A percentile compares a stretch with the other conserved stretches of the same genome.
Conservation (phyloP, 2,113 vertebrate genomes). For the Nothocercus julius region DNA sequence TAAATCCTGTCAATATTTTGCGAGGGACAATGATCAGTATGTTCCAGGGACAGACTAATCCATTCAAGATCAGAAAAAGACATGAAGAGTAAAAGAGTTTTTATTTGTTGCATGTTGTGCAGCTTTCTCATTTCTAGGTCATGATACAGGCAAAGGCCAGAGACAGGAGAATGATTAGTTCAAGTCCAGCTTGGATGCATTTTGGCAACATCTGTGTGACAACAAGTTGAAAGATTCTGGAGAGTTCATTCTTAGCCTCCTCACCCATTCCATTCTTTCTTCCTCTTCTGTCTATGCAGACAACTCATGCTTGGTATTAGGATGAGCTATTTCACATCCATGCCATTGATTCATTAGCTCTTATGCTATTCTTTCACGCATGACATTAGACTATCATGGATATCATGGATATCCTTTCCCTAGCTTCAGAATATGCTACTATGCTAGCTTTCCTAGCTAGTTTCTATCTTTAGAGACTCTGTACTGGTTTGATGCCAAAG, state of each 20-base stretch:
- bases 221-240: background rate
- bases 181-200: background rate
- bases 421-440: background rate
- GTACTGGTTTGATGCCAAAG: background rate
- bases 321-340: too few species aligned
- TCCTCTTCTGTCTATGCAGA: background rate
- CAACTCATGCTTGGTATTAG: too few species aligned
- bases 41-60: too few species aligned
- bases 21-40: background rate
- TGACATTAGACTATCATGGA: background rate
- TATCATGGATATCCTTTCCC: background rate
- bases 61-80: background rate
- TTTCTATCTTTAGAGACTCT: background rate
- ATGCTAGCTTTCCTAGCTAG: too few species aligned
- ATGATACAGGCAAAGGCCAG: background rate
- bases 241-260: background rate
- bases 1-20: background rate
- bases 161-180: background rate
- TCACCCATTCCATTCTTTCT: background rate
- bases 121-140: background rate
- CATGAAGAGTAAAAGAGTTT: background rate
- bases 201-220: background rate
- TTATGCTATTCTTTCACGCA: background rate
- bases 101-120: accelerated
- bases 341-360: too few species aligned